Conservation (phyloP, 2,888 invertebrate species). For the Sussaba pulchella region DNA sequence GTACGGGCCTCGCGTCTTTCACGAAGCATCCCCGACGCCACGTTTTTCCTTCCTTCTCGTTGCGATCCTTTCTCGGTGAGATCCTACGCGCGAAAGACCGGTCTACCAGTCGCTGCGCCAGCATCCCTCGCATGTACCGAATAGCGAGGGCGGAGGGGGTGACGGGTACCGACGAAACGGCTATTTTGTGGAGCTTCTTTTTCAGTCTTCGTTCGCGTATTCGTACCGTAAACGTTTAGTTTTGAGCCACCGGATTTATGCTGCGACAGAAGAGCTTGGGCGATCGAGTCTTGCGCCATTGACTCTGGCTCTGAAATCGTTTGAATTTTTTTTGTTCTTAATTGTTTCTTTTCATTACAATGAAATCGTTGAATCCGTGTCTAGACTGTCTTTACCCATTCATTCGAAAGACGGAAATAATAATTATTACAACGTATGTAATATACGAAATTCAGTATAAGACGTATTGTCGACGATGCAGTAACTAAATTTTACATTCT, state of each 20-base stretch:
- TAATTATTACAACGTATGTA: too few species aligned
- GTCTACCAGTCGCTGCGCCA: constrained; percentile 28
- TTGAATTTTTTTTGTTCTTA: constrained; percentile 41
- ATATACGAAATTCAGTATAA: too few species aligned
- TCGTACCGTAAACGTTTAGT: constrained; percentile 61
- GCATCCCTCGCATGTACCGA: constrained; percentile 12
- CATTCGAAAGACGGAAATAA: too few species aligned
- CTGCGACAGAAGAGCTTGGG: constrained; percentile 76
- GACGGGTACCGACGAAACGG: constrained; percentile 17
- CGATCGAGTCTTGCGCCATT: constrained; percentile 76
- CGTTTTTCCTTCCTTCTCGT: constrained; percentile 27
- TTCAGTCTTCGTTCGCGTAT: constrained; percentile 24
- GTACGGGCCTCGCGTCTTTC: constrained; percentile 51
- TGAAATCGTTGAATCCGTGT: too few species aligned
- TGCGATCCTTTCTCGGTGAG: constrained; percentile 21
- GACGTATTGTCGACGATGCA: too few species aligned
- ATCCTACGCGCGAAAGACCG: constrained; percentile 32
- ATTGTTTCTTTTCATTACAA: too few species aligned
- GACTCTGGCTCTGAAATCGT: constrained; percentile 75
- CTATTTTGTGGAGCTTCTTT: constrained; percentile 8
- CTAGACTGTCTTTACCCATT: too few species aligned
- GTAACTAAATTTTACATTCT: too few species aligned
- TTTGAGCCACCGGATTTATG: constrained; percentile 70
- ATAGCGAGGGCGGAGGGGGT: background rate
- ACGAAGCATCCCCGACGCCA: constrained; percentile 37